Base-by-base conservation (phyloP, 2,888 invertebrate genomes). In the Agriopis marginaria region DNA sequence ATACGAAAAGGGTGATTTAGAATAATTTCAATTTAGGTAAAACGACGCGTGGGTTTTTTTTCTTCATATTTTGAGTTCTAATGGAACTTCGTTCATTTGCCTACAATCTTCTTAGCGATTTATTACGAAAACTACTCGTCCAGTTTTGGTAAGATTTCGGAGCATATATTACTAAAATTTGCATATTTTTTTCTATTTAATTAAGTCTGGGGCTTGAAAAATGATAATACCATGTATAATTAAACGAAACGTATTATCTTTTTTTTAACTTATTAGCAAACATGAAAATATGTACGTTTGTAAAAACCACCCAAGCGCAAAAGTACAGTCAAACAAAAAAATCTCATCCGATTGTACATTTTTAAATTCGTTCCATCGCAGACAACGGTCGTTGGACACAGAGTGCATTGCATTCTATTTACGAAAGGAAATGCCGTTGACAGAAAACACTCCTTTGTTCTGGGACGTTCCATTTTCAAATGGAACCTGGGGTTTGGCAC, bases 361-460 rank as follows among this genome's bases (percentile, higher is more conserved):
- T 86, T 82, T 77, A 82, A 83, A 86, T 82, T 79, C 77, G 75
- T 83, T 82, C 80, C 74, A 82, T 74, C 73, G 77, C 82, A 85
- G 85, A 82, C 85, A 79, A 53, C 70, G 79, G 78, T 78, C 77
- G 77, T 79, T 79, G 78, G 83, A 83, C 83, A 83, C 81, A 70
- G 70, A 70, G 79, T 79, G 79, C 84, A 85, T 83, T 84, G 83
- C 85, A 85, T 90, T 90, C 89, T 86, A 90, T 89, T 90, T 89
- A 81, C 84, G 86, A 88, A 87, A 86, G 87, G 89, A 89, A 89
- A 86, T 87, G 86, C 86, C 87, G 87, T 85, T 91, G 91, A 89
- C 90, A 90, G 88, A 88, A 86, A 87, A 86, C 85, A 85, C 85
- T 88, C 86, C 90, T 91, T 91, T 89, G 90, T 92, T 88, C 88